Evolutionary conservation across 2,113 vertebrate species (phyloP).

Genomic region (Chloebia gouldiae): DNA sequence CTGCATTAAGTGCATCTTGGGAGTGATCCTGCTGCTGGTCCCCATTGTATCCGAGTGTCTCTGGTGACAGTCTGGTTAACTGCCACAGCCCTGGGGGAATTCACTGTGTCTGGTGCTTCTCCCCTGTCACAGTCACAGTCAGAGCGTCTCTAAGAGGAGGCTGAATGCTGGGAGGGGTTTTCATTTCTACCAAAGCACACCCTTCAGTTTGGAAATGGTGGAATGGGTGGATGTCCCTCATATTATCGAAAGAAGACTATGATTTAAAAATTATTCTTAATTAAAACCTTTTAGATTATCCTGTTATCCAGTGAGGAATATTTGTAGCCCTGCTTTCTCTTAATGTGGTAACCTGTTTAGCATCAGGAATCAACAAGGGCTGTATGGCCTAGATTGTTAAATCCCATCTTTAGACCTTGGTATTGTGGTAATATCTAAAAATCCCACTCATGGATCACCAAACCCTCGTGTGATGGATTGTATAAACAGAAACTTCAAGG

Average conservation of each 20-base stretch:
- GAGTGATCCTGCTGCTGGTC: neutral
- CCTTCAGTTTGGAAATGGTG: neutral
- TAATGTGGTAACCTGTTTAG: neutral
- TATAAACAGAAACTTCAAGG: neutral
- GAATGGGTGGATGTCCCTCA: neutral
- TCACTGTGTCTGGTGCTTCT: neutral
- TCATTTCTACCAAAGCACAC: neutral
- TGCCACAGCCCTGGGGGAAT: neutral
- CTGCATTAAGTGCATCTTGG: neutral
- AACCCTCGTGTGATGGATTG: fast-evolving
- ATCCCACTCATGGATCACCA: neutral
- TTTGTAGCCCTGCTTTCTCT: neutral
- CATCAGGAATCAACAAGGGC: neutral
- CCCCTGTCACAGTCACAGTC: neutral
- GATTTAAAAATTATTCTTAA: neutral
- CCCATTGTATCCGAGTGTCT: neutral
- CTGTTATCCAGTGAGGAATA: neutral
- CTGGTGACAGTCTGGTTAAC: neutral
- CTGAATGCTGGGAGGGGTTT: neutral
- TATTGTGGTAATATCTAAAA: neutral
- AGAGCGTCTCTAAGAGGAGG: neutral
- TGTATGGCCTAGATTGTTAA: neutral
- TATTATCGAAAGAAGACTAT: neutral
- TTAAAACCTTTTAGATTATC: neutral
- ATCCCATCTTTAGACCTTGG: neutral